Evolutionary conservation across 2,888 invertebrate species (phyloP).

Genomic region (Hedychridium roseum): DNA sequence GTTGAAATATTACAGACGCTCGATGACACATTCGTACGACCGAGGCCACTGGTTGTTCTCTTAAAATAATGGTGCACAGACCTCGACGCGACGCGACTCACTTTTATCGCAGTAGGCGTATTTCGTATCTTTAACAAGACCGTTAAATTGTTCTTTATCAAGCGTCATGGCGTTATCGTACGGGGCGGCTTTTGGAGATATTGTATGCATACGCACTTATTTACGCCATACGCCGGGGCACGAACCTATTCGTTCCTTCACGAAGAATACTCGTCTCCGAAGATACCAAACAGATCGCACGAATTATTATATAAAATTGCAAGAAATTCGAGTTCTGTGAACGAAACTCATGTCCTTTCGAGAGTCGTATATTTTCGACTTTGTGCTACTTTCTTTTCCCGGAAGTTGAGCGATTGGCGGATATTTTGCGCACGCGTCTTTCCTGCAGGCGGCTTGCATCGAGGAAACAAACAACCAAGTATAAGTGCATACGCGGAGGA

Average conservation of each 20-base stretch:
- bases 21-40: no score
- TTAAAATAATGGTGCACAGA: no score
- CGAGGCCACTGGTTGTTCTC: no score
- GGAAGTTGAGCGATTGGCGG: background rate
- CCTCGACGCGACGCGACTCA: constrained; percentile 30
- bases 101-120: constrained; percentile 55
- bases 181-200: constrained; percentile 53
- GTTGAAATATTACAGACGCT: no score
- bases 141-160: constrained; percentile 52
- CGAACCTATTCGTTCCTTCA: constrained; percentile 1
- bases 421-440: constrained; percentile 31
- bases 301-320: no score
- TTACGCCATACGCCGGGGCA: background rate
- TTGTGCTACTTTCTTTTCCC: constrained; percentile 10
- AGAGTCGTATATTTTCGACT: no score
- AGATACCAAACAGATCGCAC: constrained; percentile 25
- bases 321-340: background rate
- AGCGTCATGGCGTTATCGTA: constrained; percentile 31
- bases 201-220: constrained; percentile 24
- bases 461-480: constrained; percentile 33
- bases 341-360: constrained; percentile 24
- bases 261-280: constrained; percentile 23
- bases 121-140: constrained; percentile 55
- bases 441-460: constrained; percentile 22
- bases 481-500: constrained; percentile 39